Evolutionary conservation across 2,113 vertebrate species (phyloP), one percentile per base, ranked within the genome.

Genomic region (Ia io): DNA sequence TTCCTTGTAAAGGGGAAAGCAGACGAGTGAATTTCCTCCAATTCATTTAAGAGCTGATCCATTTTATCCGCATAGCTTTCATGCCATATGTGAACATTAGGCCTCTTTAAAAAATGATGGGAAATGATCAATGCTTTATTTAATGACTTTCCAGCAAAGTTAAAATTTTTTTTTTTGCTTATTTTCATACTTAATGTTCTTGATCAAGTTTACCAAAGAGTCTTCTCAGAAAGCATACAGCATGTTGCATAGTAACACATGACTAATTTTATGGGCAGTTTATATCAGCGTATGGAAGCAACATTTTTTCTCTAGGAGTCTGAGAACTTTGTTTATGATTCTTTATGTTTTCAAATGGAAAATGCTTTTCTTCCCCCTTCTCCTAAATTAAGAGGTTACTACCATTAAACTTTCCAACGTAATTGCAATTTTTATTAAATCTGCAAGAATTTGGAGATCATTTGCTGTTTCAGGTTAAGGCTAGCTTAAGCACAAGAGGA

Each of bases 61-160:
- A 98, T 97, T 98, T 98, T 97, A 98, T 98, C 96, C 97, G 76
- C 14, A 1, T 97, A 74, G 97, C 91, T 97, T 97, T 94, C 91
- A 80, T 97, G 95, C 95, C 97, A 97, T 98, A 93, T 98, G 95
- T 96, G 97, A 98, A 97, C 96, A 97, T 98, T 97, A 98, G 97
- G 71, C 87, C 96, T 98, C 96, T 98, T 98, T 98, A 97, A 98
- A 98, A 98, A 98, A 98, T 98, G 88, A 98, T 98, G 95, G 96
- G 82, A 74, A 44, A 98, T 98, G 98, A 98, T 98, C 98, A 98
- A 97, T 98, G 98, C 96, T 98, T 90, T 85, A 97, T 98, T 98
- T 98, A 98, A 98, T 98, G 98, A 98, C 97, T 98, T 98, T 98
- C 98, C 97, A 98, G 97, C 97, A 98, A 97, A 98, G 97, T 98